Evolutionary conservation across 1,140 invertebrate genomes (phyloP), one percentile per base, ranked within the genome.

Genomic region (Drosophila kurseongensis): DNA sequence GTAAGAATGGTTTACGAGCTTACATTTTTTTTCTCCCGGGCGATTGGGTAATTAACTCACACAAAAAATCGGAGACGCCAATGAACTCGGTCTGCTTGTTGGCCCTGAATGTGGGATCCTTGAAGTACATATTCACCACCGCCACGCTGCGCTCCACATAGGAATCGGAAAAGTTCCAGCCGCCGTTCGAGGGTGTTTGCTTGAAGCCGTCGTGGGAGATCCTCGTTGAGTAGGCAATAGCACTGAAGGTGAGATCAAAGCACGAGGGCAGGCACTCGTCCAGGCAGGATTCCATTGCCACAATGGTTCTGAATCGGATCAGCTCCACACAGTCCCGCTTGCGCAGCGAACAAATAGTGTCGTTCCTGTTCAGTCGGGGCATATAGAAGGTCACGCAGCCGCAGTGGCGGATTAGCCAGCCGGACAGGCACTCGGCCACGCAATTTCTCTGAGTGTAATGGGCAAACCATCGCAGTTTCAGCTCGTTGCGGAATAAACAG

Each of bases 31-130:
- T 13, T 23, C 23, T 23, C 23, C 23, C 4, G 23, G 23, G 23
- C 4, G 4, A 23, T 32, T 32, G 5, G 9, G 32, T 13, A 12
- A 35, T 16, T 18, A 4, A 91, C 96, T 95, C 91, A 96, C 96
- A 96, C 29, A 96, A 88, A 91, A 96, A 95, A 91, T 96, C 96
- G 0, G 95, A 95, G 51, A 96, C 95, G 67, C 95, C 96, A 89
- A 95, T 96, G 54, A 97, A 93, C 91, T 96, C 95, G 47, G 94
- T 95, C 91, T 96, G 96, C 0, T 94, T 94, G 72, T 93, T 94
- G 77, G 95, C 94, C 27, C 95, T 94, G 78, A 96, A 96, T 23
- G 95, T 94, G 23, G 94, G 94, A 23, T 95, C 94, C 63, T 94
- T 94, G 78, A 95, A 96, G 81, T 94, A 97, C 72, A 96, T 94